A percentile compares a stretch with the other conserved stretches of the same genome.
Conservation (phyloP, 2,113 vertebrate genomes). For the Menidia beryllina region DNA sequence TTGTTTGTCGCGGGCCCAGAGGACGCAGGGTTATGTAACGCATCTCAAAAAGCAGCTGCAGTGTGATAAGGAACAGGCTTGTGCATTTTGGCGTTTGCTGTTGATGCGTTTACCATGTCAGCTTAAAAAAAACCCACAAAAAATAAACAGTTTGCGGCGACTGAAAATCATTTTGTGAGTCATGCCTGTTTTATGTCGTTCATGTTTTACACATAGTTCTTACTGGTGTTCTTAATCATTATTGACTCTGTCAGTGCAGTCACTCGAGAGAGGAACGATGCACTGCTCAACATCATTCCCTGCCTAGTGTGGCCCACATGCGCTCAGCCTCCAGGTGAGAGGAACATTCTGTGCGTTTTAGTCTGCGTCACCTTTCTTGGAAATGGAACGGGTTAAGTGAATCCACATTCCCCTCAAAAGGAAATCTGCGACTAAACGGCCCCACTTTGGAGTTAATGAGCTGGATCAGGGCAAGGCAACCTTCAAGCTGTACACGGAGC, state of each 20-base stretch:
- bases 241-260: background rate
- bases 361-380: slow-evolving; percentile 13
- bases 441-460: slow-evolving; percentile 69
- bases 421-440: slow-evolving; percentile 60
- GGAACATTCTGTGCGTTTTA: slow-evolving; percentile 41
- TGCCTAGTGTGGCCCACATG: too few species aligned
- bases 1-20: slow-evolving; percentile 10
- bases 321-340: background rate
- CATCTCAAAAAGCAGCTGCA: slow-evolving; percentile 24
- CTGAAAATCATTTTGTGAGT: background rate
- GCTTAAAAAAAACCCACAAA: too few species aligned
- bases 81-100: slow-evolving; percentile 39
- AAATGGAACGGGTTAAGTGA: slow-evolving; percentile 14
- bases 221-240: background rate
- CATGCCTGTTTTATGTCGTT: background rate
- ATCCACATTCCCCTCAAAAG: slow-evolving; percentile 36
- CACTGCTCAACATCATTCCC: background rate
- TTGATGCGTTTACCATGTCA: too few species aligned
- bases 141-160: too few species aligned
- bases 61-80: slow-evolving; percentile 1
- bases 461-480: slow-evolving; percentile 44
- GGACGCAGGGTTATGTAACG: slow-evolving; percentile 46
- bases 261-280: background rate
- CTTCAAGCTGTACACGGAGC: slow-evolving; percentile 13
- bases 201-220: slow-evolving; percentile 23